Evolutionary conservation across 1,140 invertebrate species (phyloP).

Genomic region (Pogonognathellus flavescens): DNA sequence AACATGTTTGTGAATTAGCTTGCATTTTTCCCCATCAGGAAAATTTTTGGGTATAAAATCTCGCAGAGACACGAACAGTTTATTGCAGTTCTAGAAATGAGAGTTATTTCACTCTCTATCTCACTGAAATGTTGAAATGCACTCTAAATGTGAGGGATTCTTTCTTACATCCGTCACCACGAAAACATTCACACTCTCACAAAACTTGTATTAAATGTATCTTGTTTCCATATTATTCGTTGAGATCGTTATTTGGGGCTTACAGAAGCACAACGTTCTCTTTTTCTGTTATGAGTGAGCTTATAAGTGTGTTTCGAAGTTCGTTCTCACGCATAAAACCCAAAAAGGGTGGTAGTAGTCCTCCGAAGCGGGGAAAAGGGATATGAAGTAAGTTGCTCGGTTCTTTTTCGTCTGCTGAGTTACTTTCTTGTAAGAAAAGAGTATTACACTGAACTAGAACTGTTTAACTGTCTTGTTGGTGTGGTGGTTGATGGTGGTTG

Average conservation of each 20-base stretch:
- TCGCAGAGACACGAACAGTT: slow-evolving; percentile 14
- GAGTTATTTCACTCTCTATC: slow-evolving; percentile 5
- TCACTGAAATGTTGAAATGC: neutral
- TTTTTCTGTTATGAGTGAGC: neutral
- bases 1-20: slow-evolving; percentile 30
- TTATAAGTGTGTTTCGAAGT: slow-evolving; percentile 35
- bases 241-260: neutral
- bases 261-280: neutral
- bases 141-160: slow-evolving; percentile 1
- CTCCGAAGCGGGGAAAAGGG: slow-evolving; percentile 15
- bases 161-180: neutral
- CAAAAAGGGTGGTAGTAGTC: slow-evolving; percentile 2
- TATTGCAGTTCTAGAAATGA: slow-evolving; percentile 9
- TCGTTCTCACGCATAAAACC: slow-evolving; percentile 44
- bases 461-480: slow-evolving; percentile 13
- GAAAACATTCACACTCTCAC: neutral
- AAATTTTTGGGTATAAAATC: slow-evolving; percentile 19
- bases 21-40: slow-evolving; percentile 35
- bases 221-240: neutral
- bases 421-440: slow-evolving; percentile 25
- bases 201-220: slow-evolving; percentile 28
- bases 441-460: neutral
- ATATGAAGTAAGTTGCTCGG: neutral
- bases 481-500: slow-evolving; percentile 32
- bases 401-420: neutral